Conservation (phyloP, 2,113 vertebrate genomes). For the Neoarius graeffei region DNA sequence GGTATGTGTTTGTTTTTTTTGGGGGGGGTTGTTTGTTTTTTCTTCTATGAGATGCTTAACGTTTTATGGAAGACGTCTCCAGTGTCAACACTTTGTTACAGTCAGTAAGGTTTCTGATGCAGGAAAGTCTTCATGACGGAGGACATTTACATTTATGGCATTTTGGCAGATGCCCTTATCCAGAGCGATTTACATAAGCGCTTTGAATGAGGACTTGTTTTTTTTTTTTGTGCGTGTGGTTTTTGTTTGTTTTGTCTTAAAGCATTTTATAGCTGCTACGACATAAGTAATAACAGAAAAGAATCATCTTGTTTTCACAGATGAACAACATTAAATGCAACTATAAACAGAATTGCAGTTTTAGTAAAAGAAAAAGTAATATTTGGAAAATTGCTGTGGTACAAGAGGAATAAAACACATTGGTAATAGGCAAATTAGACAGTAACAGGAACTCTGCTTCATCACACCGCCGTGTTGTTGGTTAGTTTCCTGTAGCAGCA, state of each 20-base stretch:
- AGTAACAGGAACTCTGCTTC: neutral
- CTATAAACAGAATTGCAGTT: neutral
- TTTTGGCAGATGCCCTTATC: too few species aligned
- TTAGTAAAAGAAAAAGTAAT: neutral
- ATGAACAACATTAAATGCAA: neutral
- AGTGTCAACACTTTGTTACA: neutral
- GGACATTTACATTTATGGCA: neutral
- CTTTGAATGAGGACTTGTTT: neutral
- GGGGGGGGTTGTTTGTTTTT: neutral
- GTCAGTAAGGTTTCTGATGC: neutral
- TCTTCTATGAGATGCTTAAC: neutral
- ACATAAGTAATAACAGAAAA: neutral
- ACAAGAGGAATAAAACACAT: neutral
- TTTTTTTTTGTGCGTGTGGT: neutral
- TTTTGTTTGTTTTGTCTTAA: neutral
- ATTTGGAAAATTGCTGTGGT: neutral
- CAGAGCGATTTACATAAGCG: too few species aligned
- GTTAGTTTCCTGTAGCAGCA: neutral
- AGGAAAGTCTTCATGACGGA: neutral
- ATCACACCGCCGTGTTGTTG: neutral
- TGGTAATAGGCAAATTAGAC: neutral
- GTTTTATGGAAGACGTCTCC: neutral
- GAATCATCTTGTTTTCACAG: neutral
- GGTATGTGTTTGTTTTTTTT: neutral
- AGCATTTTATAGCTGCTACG: neutral